These are phyloP conservation scores for Mus caroli DNA, from an alignment of 2,797 vertebrate genomes.

Conservation along the genomic window DNA sequence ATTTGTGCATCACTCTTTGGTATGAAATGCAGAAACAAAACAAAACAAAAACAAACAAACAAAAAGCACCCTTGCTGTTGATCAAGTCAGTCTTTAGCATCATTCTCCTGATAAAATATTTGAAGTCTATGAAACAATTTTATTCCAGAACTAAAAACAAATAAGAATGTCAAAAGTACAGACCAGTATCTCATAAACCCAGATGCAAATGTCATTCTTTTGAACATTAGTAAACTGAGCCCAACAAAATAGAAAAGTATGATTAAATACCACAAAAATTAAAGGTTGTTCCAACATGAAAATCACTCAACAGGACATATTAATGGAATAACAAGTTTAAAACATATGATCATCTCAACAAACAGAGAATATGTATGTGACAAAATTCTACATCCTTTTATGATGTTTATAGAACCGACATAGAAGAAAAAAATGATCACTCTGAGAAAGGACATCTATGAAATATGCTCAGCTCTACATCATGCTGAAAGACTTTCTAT, in stretches of 20 bases:
- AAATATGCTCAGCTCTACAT: neutral
- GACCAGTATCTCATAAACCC: neutral
- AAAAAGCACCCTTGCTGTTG: neutral
- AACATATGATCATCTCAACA: neutral
- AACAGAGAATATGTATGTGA: neutral
- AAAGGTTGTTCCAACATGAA: neutral
- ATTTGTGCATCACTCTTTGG: neutral
- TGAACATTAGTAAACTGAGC: neutral
- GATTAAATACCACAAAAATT: neutral
- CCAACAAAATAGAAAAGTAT: constrained; percentile 6
- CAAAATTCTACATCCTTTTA: constrained; percentile 25
- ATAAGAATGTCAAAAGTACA: neutral
- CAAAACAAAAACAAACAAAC: too few species aligned
- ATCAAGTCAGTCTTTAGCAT: neutral
- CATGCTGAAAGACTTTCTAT: neutral
- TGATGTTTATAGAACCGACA: neutral
- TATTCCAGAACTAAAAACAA: neutral
- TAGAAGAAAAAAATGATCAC: neutral
- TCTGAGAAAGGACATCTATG: neutral
- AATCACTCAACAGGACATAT: neutral
- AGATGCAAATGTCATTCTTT: neutral
- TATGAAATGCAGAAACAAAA: neutral
- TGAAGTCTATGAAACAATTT: neutral
- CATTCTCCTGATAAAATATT: constrained; percentile 1
- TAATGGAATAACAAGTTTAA: neutral